phyloP scores from a whole-genome alignment of 2,113 vertebrate genomes.

The Percina caprodes region DNA sequence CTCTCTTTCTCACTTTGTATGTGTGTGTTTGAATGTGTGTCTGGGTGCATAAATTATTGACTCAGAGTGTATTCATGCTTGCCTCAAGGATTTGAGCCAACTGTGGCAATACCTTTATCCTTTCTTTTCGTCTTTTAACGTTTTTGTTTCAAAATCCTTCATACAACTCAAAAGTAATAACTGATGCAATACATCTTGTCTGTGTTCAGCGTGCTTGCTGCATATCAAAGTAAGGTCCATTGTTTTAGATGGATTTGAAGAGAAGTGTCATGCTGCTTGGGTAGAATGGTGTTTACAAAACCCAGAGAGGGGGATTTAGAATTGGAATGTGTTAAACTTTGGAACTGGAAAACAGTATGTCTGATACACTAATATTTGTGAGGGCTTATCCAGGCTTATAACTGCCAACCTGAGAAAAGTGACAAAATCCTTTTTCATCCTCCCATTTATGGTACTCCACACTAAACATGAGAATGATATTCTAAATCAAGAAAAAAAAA shows the following conservation, averaged over 20 bases:
- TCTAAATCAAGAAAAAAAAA: constrained; percentile 55
- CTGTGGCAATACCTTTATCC: constrained; percentile 68
- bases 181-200: constrained; percentile 52
- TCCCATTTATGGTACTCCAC: constrained; percentile 62
- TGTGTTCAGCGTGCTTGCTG: constrained; percentile 42
- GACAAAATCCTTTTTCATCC: constrained; percentile 79
- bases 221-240: constrained; percentile 19
- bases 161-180: constrained; percentile 59
- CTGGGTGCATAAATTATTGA: constrained; percentile 81
- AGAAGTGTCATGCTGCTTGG: constrained; percentile 34
- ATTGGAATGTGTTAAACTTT: constrained; percentile 43
- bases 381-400: constrained; percentile 76
- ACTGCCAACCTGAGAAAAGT: constrained; percentile 73
- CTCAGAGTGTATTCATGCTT: constrained; percentile 78
- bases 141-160: constrained; percentile 55
- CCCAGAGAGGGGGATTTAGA: constrained; percentile 47
- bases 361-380: constrained; percentile 75
- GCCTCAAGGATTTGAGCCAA: constrained; percentile 75
- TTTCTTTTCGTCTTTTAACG: constrained; percentile 48
- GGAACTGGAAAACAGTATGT: constrained; percentile 69
- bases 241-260: constrained; percentile 22
- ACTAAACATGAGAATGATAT: constrained; percentile 66
- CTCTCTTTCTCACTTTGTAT: constrained; percentile 52
- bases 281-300: constrained; percentile 44
- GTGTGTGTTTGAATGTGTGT: constrained; percentile 49